phyloP scores from a whole-genome alignment of 2,888 invertebrate genomes.

The Neria commutata region DNA sequence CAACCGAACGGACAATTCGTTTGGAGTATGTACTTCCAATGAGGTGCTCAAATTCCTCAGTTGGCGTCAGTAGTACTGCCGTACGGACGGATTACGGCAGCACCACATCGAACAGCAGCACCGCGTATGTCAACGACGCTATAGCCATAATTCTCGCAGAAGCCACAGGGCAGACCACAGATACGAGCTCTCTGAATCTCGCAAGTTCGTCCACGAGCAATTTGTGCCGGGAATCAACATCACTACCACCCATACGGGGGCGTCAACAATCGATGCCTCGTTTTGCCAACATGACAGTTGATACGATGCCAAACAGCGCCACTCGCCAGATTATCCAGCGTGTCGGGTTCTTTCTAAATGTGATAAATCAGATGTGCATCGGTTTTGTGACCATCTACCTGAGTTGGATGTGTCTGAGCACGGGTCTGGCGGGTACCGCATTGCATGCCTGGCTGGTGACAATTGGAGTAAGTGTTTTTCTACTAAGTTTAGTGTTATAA shows the following conservation, averaged over 20 bases:
- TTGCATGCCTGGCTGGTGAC: conserved; percentile 57
- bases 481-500: too few relatives aligned
- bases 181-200: conserved; percentile 27
- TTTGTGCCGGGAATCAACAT: conserved; percentile 19
- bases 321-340: conserved; percentile 35
- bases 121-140: conserved; percentile 19
- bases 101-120: conserved; percentile 36
- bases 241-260: conserved; percentile 23
- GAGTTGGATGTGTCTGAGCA: conserved; percentile 48
- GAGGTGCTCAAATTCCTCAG: conserved; percentile 34
- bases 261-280: conserved; percentile 27
- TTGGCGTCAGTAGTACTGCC: conserved; percentile 38
- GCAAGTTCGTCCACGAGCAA: conserved; percentile 23
- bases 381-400: conserved; percentile 57
- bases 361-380: conserved; percentile 56
- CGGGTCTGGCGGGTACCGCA: conserved; percentile 41
- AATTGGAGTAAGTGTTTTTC: conserved; percentile 57
- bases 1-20: not conserved
- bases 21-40: conserved; percentile 1
- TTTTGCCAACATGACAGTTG: conserved; percentile 41
- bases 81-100: conserved; percentile 52
- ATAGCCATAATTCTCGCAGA: too few relatives aligned
- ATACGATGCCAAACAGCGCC: conserved; percentile 34
- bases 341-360: conserved; percentile 45
- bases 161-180: not conserved